These are phyloP conservation scores for Campoplex capitator DNA, from an alignment of 2,888 invertebrate genomes.

Conservation along the genomic window DNA sequence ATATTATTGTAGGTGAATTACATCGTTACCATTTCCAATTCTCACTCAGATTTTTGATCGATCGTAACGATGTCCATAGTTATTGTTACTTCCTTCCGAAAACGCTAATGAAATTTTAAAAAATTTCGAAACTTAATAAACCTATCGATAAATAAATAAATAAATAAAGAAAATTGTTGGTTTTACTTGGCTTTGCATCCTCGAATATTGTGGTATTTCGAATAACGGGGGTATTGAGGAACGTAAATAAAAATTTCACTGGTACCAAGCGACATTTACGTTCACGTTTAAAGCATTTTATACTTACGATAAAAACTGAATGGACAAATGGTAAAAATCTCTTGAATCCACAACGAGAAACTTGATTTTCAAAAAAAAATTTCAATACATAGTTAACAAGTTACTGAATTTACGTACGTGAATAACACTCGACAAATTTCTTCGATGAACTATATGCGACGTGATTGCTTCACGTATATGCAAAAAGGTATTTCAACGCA, in stretches of 20 bases:
- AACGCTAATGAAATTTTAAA: constrained; percentile 23
- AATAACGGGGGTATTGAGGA: no score
- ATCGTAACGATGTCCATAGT: constrained; percentile 73
- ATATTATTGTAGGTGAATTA: constrained; percentile 71
- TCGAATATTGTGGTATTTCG: background rate
- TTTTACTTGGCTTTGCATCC: no score
- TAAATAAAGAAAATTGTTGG: no score
- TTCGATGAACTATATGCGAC: background rate
- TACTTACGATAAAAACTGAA: no score
- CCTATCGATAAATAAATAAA: no score
- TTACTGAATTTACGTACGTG: background rate
- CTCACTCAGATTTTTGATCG: constrained; percentile 62
- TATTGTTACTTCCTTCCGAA: constrained; percentile 72
- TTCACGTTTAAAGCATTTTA: background rate
- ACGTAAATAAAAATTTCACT: no score
- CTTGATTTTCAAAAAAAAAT: background rate
- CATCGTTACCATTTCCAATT: constrained; percentile 74
- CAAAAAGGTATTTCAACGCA: background rate
- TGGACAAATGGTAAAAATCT: background rate
- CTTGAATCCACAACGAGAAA: background rate
- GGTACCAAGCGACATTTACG: background rate
- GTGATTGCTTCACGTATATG: background rate
- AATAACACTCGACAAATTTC: background rate
- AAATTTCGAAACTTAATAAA: background rate
- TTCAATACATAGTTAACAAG: no score